phyloP scores from a whole-genome alignment of 2,113 vertebrate genomes.

The Asarcornis scutulata region DNA sequence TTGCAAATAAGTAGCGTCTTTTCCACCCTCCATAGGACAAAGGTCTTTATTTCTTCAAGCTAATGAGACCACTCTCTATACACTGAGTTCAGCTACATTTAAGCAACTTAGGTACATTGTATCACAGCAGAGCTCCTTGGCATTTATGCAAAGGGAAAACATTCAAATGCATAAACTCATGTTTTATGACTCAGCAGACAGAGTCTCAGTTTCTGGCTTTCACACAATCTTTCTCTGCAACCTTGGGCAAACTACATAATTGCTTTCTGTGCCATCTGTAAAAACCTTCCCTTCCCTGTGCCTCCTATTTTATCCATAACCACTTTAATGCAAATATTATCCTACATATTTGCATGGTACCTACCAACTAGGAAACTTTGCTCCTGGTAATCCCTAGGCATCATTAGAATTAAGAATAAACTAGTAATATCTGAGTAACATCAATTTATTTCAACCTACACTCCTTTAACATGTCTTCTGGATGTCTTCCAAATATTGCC shows the following conservation, averaged over 20 bases:
- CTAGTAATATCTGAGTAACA: neutral
- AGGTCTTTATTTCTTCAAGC: neutral
- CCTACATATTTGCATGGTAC: neutral
- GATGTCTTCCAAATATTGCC: conserved; percentile 6
- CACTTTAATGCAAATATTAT: neutral
- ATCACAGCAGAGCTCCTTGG: neutral
- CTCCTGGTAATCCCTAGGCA: neutral
- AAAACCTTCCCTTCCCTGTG: neutral
- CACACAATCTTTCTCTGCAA: neutral
- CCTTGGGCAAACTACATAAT: neutral
- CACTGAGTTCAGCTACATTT: neutral
- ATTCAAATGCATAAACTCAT: neutral
- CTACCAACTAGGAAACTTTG: neutral
- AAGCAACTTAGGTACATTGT: neutral
- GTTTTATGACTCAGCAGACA: conserved; percentile 52
- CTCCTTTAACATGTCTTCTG: neutral
- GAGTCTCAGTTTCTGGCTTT: neutral
- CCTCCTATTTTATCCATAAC: neutral
- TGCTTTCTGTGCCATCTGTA: neutral
- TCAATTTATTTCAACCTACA: neutral
- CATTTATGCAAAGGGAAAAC: conserved; percentile 18
- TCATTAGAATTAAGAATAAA: neutral
- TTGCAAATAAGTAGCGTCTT: neutral
- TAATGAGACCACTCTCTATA: conserved; percentile 8
- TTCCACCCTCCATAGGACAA: neutral